These are phyloP conservation scores for Lacerta bilineata DNA, from an alignment of 2,797 vertebrate species.

Conservation along the genomic window DNA sequence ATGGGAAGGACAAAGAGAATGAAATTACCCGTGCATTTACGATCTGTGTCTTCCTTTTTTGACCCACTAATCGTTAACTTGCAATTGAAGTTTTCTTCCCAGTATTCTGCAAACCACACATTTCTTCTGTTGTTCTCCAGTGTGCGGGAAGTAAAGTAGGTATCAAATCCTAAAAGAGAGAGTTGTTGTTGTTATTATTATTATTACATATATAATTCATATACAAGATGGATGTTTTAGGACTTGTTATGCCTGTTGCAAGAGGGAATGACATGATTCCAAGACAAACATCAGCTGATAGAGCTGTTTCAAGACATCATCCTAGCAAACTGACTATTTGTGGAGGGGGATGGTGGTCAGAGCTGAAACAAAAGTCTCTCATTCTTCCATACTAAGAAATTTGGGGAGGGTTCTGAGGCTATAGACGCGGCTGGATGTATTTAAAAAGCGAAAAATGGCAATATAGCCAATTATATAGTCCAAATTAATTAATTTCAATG, in stretches of 20 bases:
- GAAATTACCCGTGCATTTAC: slow-evolving; percentile 92
- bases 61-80: slow-evolving; percentile 91
- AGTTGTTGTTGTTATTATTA: neutral
- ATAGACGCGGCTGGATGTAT: neutral
- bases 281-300: neutral
- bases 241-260: neutral
- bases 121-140: slow-evolving; percentile 95
- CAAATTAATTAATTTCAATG: no score
- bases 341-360: neutral
- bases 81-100: slow-evolving; percentile 97
- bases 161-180: slow-evolving; percentile 87
- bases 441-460: no score
- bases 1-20: neutral
- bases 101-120: slow-evolving; percentile 96
- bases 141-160: slow-evolving; percentile 91
- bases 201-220: neutral
- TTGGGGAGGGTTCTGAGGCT: neutral
- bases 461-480: no score
- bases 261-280: neutral
- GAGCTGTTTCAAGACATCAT: neutral
- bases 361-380: neutral
- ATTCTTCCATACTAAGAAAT: neutral
- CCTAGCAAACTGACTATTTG: neutral
- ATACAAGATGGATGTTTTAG: slow-evolving; percentile 12
- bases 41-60: slow-evolving; percentile 90